Conservation (phyloP, 2,888 invertebrate species). For the Quadroppia sp. region DNA sequence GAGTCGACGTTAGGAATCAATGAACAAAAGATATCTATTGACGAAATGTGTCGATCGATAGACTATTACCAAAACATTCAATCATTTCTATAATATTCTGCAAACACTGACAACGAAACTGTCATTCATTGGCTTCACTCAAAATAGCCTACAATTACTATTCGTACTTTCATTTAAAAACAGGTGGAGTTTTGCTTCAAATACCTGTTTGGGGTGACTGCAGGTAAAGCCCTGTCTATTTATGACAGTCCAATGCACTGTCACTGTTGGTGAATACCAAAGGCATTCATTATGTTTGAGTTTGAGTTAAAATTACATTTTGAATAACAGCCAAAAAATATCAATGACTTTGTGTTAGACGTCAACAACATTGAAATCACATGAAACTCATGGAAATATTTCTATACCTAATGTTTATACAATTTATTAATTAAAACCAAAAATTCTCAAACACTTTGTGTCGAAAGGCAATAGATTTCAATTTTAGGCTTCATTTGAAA, state of each 20-base stretch:
- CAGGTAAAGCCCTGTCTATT: not conserved
- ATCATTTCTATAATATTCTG: not conserved
- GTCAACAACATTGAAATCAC: no score
- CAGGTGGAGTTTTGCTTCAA: conserved; percentile 12
- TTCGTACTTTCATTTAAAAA: not conserved
- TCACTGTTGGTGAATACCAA: no score
- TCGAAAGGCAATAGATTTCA: no score
- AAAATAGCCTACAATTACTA: conserved; percentile 3
- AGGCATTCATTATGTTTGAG: no score
- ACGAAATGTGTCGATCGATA: not conserved
- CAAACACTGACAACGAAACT: conserved; percentile 7
- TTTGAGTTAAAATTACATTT: no score
- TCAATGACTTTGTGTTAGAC: no score
- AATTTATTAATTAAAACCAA: no score
- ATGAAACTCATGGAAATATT: no score
- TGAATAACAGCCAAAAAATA: no score
- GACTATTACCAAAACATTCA: not conserved
- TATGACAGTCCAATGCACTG: not conserved
- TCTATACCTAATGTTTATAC: no score
- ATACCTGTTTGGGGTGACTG: not conserved
- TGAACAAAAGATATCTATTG: conserved; percentile 22
- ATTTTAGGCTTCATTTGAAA: no score
- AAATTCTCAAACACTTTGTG: no score
- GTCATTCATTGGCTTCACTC: conserved; percentile 12
- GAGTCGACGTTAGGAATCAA: not conserved